A percentile compares a stretch with the other conserved stretches of the same genome.
Evolutionary conservation across 1,140 invertebrate species (phyloP).

Genomic region (Philotrypesis tridentata): DNA sequence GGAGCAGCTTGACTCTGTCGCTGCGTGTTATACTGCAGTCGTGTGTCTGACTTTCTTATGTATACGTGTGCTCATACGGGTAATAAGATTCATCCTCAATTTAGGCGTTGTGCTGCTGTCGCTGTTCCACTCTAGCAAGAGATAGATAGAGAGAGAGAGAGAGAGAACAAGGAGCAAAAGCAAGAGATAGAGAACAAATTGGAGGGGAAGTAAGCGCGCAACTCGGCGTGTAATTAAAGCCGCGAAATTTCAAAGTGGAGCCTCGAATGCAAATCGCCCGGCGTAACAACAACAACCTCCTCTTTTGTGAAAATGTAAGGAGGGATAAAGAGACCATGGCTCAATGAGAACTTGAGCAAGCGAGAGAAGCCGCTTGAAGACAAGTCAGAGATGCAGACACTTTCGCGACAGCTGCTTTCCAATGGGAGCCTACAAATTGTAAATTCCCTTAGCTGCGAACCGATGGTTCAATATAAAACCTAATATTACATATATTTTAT

Average conservation of each 20-base stretch:
- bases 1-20: neutral
- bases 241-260: conserved; percentile 49
- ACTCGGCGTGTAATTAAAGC: conserved; percentile 47
- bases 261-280: conserved; percentile 48
- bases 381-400: neutral
- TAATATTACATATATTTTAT: no score
- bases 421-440: conserved; percentile 40
- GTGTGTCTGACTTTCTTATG: conserved; percentile 25
- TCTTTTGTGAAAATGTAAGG: neutral
- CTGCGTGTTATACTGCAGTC: neutral
- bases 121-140: neutral
- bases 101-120: conserved; percentile 14
- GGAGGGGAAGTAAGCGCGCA: conserved; percentile 27
- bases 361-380: neutral
- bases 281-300: conserved; percentile 47
- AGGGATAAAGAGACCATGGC: neutral
- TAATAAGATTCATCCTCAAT: conserved; percentile 47
- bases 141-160: neutral
- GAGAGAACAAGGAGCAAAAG: no score
- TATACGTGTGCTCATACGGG: conserved; percentile 14
- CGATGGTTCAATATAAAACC: neutral
- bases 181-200: neutral
- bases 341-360: neutral
- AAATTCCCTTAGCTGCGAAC: conserved; percentile 33
- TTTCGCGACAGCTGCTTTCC: conserved; percentile 37